Evolutionary conservation across 2,888 invertebrate genomes (phyloP).

Genomic region (Agrochola circellaris): DNA sequence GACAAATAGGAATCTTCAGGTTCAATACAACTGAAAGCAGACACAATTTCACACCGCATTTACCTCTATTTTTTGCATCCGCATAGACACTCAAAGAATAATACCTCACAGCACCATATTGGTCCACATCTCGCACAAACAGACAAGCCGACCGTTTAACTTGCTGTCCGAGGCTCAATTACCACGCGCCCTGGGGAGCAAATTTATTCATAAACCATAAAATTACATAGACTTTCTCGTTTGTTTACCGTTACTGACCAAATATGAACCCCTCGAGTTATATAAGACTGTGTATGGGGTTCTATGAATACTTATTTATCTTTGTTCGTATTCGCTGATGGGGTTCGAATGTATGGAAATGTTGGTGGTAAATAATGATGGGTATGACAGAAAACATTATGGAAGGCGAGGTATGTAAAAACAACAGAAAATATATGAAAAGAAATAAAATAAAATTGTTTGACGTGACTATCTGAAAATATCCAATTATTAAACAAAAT

Average conservation of each 20-base stretch:
- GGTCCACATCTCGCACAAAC: constrained; percentile 47
- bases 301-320: constrained; percentile 42
- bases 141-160: constrained; percentile 56
- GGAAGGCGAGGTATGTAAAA: not conserved
- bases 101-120: constrained; percentile 37
- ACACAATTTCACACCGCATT: not conserved
- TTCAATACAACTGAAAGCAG: too few relatives aligned
- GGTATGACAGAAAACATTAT: not conserved
- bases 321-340: constrained; percentile 4
- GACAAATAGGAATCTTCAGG: too few relatives aligned
- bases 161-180: constrained; percentile 65
- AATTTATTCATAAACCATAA: constrained; percentile 70
- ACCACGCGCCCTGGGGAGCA: constrained; percentile 61
- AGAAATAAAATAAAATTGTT: not conserved
- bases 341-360: constrained; percentile 2
- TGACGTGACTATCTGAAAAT: not conserved
- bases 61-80: not conserved
- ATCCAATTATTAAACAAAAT: not conserved
- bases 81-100: constrained; percentile 15
- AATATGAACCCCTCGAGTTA: constrained; percentile 49
- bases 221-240: constrained; percentile 63
- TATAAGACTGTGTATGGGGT: constrained; percentile 36
- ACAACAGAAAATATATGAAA: not conserved
- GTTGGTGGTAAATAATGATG: not conserved
- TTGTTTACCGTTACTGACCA: constrained; percentile 59